Base-by-base conservation (phyloP, 1,140 invertebrate genomes). In the Dendroctonus ponderosae region DNA sequence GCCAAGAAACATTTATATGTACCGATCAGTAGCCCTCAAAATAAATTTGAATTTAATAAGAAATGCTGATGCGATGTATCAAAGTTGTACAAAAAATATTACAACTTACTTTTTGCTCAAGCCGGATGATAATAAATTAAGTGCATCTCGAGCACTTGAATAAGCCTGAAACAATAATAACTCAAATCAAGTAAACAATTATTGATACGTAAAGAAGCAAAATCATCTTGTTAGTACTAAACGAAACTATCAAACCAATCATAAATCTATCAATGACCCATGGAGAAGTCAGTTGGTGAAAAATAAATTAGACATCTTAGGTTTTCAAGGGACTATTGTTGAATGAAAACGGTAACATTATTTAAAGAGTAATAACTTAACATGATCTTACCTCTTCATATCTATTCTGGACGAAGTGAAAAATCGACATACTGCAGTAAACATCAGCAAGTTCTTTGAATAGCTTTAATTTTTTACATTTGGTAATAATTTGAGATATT, bases 321-420 rank as follows among this genome's bases (percentile, higher is more conserved):
- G 92, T 91, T 71, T 85, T 80, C 71, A 87, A 79, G 78, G 89
- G 89, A 87, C 91, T 93, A 75, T 83, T 57, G 42, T 68, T 41
- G 68, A 63, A 66, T 71, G 48, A 14, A 71, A 70, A 58, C 41
- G n/a, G 9, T 14, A 26, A 26, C 9, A 7, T 4, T 57, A 4
- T 14, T 8, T 57, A 14, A 57, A 39, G 4, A 57, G 8, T 43
- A n/a, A n/a, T 8, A 39, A 49, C 43, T 43, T 44, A 26, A 8
- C 3, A 43, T 39, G n/a, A 43, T 8, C n/a, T 7, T 79, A 87
- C 87, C 80, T 89, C 83, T 79, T 90, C 86, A 80, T 93, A 94
- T 80, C 92, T 88, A 80, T 91, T 92, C 75, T 89, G 87, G 70
- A 86, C 84, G 82, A 91, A 94, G 78, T 86, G 87, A 65, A 93